phyloP scores from a whole-genome alignment of 2,888 invertebrate genomes.

The Eupithecia pulchellata region DNA sequence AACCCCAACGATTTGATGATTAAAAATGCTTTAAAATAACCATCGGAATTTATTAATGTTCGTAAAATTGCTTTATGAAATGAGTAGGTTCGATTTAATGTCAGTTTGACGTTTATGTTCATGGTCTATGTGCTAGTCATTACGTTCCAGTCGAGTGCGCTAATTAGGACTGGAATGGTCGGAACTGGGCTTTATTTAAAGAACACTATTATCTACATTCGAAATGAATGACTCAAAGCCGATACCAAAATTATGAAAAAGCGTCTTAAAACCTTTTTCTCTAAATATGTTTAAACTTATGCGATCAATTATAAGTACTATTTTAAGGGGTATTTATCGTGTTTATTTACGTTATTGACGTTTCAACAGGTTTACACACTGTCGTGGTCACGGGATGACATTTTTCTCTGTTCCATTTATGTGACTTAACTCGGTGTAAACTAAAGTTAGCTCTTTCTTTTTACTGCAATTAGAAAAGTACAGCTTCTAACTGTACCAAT shows the following conservation, averaged over 20 bases:
- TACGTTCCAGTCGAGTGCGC: constrained; percentile 7
- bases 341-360: too few species aligned
- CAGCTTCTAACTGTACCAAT: not conserved
- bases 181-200: constrained; percentile 12
- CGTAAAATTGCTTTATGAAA: constrained; percentile 35
- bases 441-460: not conserved
- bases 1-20: constrained; percentile 55
- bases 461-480: not conserved
- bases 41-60: constrained; percentile 39
- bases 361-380: too few species aligned
- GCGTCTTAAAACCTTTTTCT: not conserved
- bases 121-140: constrained; percentile 16
- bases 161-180: constrained; percentile 12
- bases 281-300: too few species aligned
- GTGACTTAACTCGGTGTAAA: not conserved
- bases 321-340: too few species aligned
- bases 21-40: constrained; percentile 60
- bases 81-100: constrained; percentile 33
- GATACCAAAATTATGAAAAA: not conserved
- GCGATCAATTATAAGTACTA: too few species aligned
- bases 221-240: not conserved
- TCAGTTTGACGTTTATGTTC: constrained; percentile 29
- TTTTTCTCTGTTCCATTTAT: not conserved
- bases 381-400: too few species aligned
- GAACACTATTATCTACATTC: constrained; percentile 1